Conservation (phyloP, 2,888 invertebrate species). For the Invenusta paracnida region DNA sequence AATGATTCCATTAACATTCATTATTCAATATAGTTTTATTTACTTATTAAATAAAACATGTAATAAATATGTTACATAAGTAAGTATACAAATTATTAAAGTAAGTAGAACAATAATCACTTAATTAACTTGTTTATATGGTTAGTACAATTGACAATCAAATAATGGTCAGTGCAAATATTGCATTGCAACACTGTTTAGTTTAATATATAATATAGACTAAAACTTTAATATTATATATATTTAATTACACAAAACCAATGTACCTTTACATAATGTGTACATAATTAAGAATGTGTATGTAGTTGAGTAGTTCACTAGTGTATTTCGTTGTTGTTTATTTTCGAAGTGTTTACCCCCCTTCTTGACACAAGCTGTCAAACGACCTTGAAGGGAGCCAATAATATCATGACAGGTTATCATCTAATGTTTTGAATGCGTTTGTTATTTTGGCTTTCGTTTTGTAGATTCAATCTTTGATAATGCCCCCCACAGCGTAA, state of each 20-base stretch:
- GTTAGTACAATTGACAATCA: no score
- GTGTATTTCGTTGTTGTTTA: slow-evolving; percentile 1
- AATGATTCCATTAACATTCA: no score
- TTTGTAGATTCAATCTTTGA: neutral
- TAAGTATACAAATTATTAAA: no score
- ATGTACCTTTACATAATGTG: neutral
- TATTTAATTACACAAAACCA: slow-evolving; percentile 15
- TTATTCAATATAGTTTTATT: no score
- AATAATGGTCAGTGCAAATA: no score
- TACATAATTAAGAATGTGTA: slow-evolving; percentile 16
- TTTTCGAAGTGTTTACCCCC: slow-evolving; percentile 21
- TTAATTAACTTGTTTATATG: no score
- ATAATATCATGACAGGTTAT: slow-evolving; percentile 15
- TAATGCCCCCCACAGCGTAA: slow-evolving; percentile 7
- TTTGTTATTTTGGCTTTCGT: slow-evolving; percentile 16
- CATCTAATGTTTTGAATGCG: neutral
- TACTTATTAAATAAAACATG: no score
- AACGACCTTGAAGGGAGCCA: neutral
- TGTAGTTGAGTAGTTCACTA: neutral
- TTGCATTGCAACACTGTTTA: no score
- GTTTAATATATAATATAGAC: neutral
- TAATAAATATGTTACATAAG: no score
- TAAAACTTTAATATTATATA: neutral
- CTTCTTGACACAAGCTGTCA: slow-evolving; percentile 3
- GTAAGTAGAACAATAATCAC: no score